Conservation (phyloP, 2,888 invertebrate species). For the Leistus spinibarbis region DNA sequence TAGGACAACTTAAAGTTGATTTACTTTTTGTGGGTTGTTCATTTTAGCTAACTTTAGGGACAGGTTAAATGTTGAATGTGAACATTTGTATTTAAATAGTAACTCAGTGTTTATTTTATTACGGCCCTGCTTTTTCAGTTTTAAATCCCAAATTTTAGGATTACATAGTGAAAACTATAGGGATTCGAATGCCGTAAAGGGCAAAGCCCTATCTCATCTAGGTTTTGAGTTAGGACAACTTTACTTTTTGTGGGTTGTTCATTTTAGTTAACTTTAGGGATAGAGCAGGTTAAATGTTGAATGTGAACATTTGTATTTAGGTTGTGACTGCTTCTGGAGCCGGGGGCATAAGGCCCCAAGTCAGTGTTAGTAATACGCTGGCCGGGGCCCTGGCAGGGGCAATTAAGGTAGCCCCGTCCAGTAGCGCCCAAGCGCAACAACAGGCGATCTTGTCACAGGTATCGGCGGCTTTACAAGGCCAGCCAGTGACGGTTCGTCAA, state of each 20-base stretch:
- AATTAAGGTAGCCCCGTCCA: slow-evolving; percentile 59
- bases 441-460: slow-evolving; percentile 60
- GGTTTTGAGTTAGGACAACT: no score
- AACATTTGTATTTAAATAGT: slow-evolving; percentile 60
- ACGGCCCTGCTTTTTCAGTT: no score
- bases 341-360: slow-evolving; percentile 61
- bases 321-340: slow-evolving; percentile 64
- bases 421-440: slow-evolving; percentile 44
- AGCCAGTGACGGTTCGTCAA: slow-evolving; percentile 58
- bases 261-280: no score
- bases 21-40: no score
- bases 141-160: no score
- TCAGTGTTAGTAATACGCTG: slow-evolving; percentile 54
- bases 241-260: no score
- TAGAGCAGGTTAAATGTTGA: no score
- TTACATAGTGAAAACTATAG: no score
- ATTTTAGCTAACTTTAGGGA: no score
- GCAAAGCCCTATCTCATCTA: slow-evolving; percentile 44
- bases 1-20: no score
- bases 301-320: slow-evolving; percentile 53
- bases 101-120: slow-evolving; percentile 49
- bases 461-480: slow-evolving; percentile 62
- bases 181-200: not conserved
- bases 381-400: slow-evolving; percentile 53
- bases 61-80: no score